Conservation (phyloP, 1,140 invertebrate genomes). For the Bradysia coprophila region DNA sequence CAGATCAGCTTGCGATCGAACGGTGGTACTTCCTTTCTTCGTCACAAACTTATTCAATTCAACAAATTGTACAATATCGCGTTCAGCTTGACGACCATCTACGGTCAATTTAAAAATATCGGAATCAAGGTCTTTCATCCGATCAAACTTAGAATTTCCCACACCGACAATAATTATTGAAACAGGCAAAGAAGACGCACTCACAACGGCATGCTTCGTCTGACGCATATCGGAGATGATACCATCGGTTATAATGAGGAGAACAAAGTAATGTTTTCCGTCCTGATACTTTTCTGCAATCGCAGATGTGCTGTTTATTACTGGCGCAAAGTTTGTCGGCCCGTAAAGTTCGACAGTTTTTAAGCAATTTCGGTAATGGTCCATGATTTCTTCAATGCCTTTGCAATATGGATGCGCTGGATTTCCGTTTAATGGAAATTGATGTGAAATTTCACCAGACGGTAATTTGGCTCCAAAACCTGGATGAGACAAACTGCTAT, state of each 20-base stretch:
- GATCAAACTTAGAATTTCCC: background rate
- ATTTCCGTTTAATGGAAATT: too few relatives aligned
- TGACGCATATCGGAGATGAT: too few relatives aligned
- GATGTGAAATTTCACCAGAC: background rate
- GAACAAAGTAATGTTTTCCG: background rate
- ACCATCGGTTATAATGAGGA: background rate
- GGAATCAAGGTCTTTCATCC: background rate
- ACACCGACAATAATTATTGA: background rate
- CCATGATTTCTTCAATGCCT: background rate
- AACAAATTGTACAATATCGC: background rate
- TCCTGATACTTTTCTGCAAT: background rate
- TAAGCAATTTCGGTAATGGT: background rate
- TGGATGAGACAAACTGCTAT: background rate
- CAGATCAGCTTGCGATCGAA: background rate
- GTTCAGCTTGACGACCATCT: background rate
- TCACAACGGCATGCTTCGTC: background rate
- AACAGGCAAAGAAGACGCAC: background rate
- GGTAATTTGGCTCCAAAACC: background rate
- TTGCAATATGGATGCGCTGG: background rate
- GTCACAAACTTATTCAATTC: background rate
- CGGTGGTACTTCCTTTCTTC: background rate
- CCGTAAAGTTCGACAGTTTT: background rate
- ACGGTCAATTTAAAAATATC: background rate
- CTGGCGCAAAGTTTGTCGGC: background rate
- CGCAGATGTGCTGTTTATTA: background rate